Conservation (phyloP, 2,797 vertebrate species). For the Chelidonichthys spinosus region DNA sequence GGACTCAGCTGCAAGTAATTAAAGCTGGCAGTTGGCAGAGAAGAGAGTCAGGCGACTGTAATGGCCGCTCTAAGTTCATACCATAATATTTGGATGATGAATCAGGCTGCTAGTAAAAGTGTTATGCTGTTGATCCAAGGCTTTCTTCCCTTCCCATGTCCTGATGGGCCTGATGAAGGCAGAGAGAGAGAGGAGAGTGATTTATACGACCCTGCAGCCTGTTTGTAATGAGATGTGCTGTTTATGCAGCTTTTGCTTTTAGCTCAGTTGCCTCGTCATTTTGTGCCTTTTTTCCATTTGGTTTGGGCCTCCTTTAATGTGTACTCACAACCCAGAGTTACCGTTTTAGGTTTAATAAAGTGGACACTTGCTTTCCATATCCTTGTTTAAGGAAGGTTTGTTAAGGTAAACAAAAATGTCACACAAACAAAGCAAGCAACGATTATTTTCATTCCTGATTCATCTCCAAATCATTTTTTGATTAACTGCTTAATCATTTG, state of each 20-base stretch:
- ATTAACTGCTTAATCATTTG: too few relatives aligned
- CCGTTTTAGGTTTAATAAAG: slow-evolving; percentile 14
- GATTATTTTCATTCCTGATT: too few relatives aligned
- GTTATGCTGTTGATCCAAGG: slow-evolving; percentile 78
- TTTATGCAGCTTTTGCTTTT: slow-evolving; percentile 65
- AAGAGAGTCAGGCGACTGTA: slow-evolving; percentile 80
- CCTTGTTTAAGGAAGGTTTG: background rate
- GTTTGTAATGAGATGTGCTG: slow-evolving; percentile 69
- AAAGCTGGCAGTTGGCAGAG: slow-evolving; percentile 84
- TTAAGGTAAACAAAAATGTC: background rate
- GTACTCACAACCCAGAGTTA: slow-evolving; percentile 7
- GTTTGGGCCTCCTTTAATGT: slow-evolving; percentile 18
- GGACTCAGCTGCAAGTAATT: slow-evolving; percentile 85
- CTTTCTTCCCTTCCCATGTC: slow-evolving; percentile 61
- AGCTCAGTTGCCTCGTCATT: slow-evolving; percentile 34
- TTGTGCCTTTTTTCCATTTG: slow-evolving; percentile 4
- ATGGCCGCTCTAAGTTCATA: slow-evolving; percentile 77
- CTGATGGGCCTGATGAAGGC: slow-evolving; percentile 53
- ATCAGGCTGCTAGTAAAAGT: slow-evolving; percentile 79
- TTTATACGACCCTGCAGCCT: slow-evolving; percentile 56
- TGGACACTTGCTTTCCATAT: background rate
- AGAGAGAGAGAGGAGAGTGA: slow-evolving; percentile 49
- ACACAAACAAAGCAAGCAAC: too few relatives aligned
- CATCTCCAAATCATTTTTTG: too few relatives aligned
- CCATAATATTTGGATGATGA: slow-evolving; percentile 82